Evolutionary conservation across 2,113 vertebrate species (phyloP).

Genomic region (Phodopus roborovskii): DNA sequence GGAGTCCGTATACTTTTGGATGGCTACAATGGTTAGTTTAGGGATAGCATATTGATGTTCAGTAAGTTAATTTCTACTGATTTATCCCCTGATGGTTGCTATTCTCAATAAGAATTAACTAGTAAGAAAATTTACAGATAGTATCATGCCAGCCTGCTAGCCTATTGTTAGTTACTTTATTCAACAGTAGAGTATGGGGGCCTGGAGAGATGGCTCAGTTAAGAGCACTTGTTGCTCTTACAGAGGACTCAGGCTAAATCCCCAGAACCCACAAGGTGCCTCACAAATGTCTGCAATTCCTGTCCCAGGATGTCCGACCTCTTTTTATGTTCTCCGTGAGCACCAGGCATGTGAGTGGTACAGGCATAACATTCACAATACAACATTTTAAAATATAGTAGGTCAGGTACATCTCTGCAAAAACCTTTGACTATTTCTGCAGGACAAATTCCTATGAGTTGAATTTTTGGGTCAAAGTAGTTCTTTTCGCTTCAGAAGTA

Average conservation of each 20-base stretch:
- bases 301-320: fast-evolving
- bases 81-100: background rate
- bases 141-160: background rate
- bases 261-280: background rate
- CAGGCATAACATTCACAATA: background rate
- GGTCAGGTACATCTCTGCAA: background rate
- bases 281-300: background rate
- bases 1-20: background rate
- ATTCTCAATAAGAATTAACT: background rate
- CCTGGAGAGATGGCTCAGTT: background rate
- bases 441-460: background rate
- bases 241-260: background rate
- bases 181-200: background rate
- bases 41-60: background rate
- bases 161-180: background rate
- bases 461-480: background rate
- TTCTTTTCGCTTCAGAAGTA: background rate
- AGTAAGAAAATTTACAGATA: background rate
- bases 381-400: background rate
- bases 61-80: background rate
- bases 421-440: background rate
- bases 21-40: background rate
- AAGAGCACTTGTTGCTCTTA: background rate
- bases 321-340: background rate
- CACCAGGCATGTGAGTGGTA: background rate